Conservation (phyloP, 2,797 vertebrate genomes). For the Enteromius fasciolatus region DNA sequence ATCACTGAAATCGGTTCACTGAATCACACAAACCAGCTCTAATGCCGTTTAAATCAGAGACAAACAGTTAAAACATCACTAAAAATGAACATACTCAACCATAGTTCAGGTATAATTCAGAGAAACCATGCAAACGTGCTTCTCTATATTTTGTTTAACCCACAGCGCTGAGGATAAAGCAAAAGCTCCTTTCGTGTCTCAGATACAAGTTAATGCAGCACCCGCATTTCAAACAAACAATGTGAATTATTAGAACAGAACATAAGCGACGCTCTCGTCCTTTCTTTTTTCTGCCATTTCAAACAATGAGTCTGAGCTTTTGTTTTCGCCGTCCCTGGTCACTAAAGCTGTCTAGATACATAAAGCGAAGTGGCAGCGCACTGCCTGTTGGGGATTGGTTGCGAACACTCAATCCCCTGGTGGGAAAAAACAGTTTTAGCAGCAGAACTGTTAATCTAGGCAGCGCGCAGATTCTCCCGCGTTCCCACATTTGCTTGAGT, state of each 20-base stretch:
- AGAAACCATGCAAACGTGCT: not conserved
- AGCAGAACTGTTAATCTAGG: conserved; percentile 97
- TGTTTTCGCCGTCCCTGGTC: conserved; percentile 68
- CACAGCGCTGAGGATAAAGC: not conserved
- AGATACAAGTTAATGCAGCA: conserved; percentile 62
- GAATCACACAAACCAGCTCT: not conserved
- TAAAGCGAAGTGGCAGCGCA: conserved; percentile 73
- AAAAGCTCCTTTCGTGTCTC: conserved; percentile 30
- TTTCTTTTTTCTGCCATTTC: conserved; percentile 65
- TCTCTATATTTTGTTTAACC: not conserved
- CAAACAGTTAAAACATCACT: not conserved
- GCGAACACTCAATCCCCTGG: conserved; percentile 87
- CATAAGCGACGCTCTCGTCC: conserved; percentile 29
- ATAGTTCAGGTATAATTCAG: not conserved
- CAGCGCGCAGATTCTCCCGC: conserved; percentile 89
- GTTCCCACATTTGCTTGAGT: conserved; percentile 94
- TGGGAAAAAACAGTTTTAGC: conserved; percentile 92
- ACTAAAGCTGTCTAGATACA: conserved; percentile 73
- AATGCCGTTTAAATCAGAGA: not conserved
- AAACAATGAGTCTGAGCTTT: conserved; percentile 69
- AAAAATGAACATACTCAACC: not conserved
- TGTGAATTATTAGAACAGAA: conserved; percentile 65
- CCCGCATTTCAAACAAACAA: conserved; percentile 58
- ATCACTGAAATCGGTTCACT: conserved; percentile 16
- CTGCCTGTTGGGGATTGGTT: conserved; percentile 85